phyloP scores from a whole-genome alignment of 2,113 vertebrate species.

The Petrocephalus zakoni region DNA sequence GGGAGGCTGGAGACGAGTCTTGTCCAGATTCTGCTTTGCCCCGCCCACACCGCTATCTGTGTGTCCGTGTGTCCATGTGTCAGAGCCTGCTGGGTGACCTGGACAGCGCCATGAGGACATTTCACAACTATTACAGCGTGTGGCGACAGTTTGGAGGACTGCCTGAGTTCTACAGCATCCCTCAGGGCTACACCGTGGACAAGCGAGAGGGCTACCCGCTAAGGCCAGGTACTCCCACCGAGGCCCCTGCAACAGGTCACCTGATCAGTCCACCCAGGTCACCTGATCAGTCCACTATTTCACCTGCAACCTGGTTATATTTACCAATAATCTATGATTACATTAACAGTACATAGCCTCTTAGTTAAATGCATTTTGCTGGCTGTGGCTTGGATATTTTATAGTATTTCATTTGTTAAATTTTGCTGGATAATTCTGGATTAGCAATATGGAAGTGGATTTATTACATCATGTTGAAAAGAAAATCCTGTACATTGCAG shows the following conservation, averaged over 20 bases:
- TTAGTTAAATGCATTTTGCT: not conserved
- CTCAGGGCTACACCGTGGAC: conserved; percentile 92
- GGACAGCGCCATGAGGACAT: conserved; percentile 82
- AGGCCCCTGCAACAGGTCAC: not conserved
- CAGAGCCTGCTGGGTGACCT: conserved; percentile 89
- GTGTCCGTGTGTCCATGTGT: conserved; percentile 7
- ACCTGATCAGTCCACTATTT: not conserved
- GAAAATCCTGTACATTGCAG: too few relatives aligned
- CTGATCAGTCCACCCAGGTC: not conserved
- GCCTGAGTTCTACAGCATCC: conserved; percentile 97
- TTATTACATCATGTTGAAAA: too few relatives aligned
- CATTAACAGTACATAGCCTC: not conserved
- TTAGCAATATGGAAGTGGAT: too few relatives aligned
- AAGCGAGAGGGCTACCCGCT: conserved; percentile 95
- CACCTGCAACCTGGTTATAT: not conserved
- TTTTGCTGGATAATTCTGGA: too few relatives aligned
- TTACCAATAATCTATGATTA: not conserved
- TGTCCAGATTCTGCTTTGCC: not conserved
- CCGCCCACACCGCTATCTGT: not conserved
- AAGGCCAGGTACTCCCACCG: conserved; percentile 70
- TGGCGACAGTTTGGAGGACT: conserved; percentile 97
- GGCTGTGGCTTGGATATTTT: not conserved
- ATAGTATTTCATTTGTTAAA: too few relatives aligned
- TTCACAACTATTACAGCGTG: conserved; percentile 94
- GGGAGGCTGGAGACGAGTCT: not conserved